These are phyloP conservation scores for Halcyon leucocephala DNA, from an alignment of 2,797 vertebrate genomes.

Conservation along the genomic window DNA sequence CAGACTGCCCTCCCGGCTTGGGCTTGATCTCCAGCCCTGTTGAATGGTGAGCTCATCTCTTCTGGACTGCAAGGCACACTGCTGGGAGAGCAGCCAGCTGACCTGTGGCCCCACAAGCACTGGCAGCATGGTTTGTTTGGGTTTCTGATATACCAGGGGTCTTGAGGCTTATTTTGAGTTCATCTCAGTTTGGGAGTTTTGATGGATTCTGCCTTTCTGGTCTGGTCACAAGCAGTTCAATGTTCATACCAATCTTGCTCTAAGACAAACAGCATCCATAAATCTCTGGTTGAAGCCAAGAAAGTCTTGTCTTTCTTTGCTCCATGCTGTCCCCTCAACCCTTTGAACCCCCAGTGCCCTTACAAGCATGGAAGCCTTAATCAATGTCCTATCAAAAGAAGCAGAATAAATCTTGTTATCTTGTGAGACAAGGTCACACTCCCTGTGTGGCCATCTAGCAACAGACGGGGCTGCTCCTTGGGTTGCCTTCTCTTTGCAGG, in stretches of 20 bases:
- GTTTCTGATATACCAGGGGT: slow-evolving; percentile 47
- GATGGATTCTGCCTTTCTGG: slow-evolving; percentile 29
- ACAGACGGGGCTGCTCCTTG: not conserved
- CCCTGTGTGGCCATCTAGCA: slow-evolving; percentile 5
- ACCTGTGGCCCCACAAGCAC: not conserved
- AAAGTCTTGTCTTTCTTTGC: not conserved
- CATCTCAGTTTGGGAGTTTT: not conserved
- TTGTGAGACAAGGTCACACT: not conserved
- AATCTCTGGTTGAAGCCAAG: slow-evolving; percentile 24
- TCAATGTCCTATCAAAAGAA: not conserved
- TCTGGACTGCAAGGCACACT: not conserved
- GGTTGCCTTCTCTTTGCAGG: slow-evolving; percentile 36
- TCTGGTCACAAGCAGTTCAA: not conserved
- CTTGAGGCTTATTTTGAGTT: slow-evolving; percentile 43
- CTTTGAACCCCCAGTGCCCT: not conserved
- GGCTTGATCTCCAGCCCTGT: not conserved
- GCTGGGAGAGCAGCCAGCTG: slow-evolving; percentile 49
- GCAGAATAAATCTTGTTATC: slow-evolving; percentile 50
- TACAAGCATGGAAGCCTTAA: not conserved
- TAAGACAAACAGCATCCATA: slow-evolving; percentile 35
- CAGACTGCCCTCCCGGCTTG: not conserved
- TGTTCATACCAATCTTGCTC: not conserved
- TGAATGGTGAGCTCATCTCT: not conserved
- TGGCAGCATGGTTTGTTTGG: slow-evolving; percentile 36
- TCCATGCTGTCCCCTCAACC: not conserved